These are phyloP conservation scores for Pseudolaguvia tuberculata DNA, from an alignment of 2,113 vertebrate genomes.

Conservation along the genomic window DNA sequence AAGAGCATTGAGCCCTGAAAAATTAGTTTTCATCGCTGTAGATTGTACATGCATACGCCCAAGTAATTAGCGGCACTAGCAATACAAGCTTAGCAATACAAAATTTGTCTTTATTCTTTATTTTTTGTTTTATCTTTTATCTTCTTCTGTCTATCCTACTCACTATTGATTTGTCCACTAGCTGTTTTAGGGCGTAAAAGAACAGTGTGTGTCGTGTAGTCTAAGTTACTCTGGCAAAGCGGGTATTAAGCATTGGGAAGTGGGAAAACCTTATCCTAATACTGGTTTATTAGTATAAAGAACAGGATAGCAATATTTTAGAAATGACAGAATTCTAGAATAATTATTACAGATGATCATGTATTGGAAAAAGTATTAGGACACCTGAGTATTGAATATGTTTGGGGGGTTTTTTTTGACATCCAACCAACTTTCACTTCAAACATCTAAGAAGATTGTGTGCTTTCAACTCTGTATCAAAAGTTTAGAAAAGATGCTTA, in stretches of 20 bases:
- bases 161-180: not conserved
- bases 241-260: not conserved
- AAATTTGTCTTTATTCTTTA: not conserved
- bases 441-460: not conserved
- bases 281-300: too few relatives aligned
- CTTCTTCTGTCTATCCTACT: not conserved
- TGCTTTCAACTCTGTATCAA: not conserved
- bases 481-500: too few relatives aligned
- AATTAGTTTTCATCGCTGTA: constrained; percentile 28
- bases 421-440: too few relatives aligned
- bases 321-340: too few relatives aligned
- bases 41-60: constrained; percentile 12
- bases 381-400: too few relatives aligned
- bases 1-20: constrained; percentile 27
- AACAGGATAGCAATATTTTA: too few relatives aligned
- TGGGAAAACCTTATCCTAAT: not conserved
- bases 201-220: not conserved
- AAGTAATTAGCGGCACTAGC: not conserved
- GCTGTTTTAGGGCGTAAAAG: not conserved
- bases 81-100: not conserved
- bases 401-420: too few relatives aligned
- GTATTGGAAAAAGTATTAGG: too few relatives aligned
- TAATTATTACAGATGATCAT: too few relatives aligned
- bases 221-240: not conserved
- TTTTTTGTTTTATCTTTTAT: not conserved